Evolutionary conservation across 2,797 vertebrate species (phyloP).

Genomic region (Acridotheres tristis): DNA sequence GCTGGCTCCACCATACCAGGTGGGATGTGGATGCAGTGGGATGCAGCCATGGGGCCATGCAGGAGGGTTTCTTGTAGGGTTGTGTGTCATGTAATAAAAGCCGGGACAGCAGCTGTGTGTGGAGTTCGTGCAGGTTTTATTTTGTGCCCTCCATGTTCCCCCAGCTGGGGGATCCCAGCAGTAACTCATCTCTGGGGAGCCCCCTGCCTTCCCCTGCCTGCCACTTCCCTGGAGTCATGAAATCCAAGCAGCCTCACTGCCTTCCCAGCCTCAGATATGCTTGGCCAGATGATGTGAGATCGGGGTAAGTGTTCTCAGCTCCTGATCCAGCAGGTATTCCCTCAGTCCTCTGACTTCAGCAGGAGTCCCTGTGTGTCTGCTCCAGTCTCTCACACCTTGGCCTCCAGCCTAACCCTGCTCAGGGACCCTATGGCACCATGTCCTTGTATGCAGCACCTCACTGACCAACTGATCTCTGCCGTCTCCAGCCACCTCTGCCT

Average conservation of each 20-base stretch:
- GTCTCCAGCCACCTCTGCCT: neutral
- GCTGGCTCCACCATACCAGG: neutral
- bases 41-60: neutral
- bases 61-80: neutral
- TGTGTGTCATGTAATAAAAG: slow-evolving; percentile 40
- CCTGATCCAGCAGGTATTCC: neutral
- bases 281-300: neutral
- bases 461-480: neutral
- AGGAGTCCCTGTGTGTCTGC: neutral
- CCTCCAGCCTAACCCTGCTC: neutral
- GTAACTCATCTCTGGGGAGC: neutral
- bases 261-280: neutral
- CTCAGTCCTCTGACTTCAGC: neutral
- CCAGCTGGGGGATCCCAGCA: neutral
- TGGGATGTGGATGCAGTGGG: neutral
- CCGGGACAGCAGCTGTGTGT: neutral
- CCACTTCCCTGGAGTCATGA: neutral
- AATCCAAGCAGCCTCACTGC: neutral
- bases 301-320: neutral
- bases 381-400: neutral
- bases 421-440: neutral
- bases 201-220: neutral
- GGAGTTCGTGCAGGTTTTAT: neutral
- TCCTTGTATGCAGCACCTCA: neutral
- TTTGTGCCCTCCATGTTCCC: neutral